Conservation (phyloP, 2,113 vertebrate genomes). For the Piprites chloris region DNA sequence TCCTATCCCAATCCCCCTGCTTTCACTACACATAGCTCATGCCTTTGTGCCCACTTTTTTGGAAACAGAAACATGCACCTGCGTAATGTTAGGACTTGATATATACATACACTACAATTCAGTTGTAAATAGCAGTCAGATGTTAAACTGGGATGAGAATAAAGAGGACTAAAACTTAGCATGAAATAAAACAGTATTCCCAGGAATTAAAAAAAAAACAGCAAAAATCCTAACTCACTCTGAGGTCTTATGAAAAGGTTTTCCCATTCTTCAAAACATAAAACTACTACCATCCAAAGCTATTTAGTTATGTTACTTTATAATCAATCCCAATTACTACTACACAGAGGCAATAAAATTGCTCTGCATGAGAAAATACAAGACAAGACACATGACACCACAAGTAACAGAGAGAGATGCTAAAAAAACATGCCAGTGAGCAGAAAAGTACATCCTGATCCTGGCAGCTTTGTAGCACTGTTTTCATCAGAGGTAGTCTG, state of each 20-base stretch:
- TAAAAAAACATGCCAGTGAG: background rate
- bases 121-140: background rate
- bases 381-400: background rate
- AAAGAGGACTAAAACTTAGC: background rate
- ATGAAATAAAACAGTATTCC: background rate
- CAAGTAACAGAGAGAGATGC: background rate
- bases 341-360: background rate
- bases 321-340: background rate
- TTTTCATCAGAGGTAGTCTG: background rate
- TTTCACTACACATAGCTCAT: background rate
- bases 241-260: background rate
- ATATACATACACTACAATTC: background rate
- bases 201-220: background rate
- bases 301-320: background rate
- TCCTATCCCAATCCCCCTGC: background rate
- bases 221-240: background rate
- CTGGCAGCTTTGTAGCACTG: background rate
- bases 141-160: background rate
- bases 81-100: background rate
- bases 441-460: background rate
- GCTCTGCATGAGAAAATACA: background rate
- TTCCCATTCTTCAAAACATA: background rate
- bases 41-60: accelerated
- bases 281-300: background rate
- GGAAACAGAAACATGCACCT: background rate